Percentiles rank a stretch among this genome's conserved stretches.
phyloP scores from a whole-genome alignment of 1,140 invertebrate species.

The Bombus sylvicola region DNA sequence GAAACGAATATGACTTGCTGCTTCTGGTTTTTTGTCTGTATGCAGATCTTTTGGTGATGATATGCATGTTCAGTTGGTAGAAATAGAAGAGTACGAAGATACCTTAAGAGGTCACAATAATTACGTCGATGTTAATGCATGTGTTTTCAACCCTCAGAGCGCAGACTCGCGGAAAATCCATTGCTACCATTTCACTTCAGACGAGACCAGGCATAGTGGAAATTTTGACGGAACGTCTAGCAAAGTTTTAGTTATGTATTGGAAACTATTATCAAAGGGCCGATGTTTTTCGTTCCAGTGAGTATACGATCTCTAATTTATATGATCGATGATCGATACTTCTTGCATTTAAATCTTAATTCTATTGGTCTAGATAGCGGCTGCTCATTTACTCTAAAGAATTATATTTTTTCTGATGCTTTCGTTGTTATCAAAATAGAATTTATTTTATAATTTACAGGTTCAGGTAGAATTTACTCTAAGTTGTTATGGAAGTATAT shows the following conservation, averaged over 20 bases:
- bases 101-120: background rate
- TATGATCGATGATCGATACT: background rate
- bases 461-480: background rate
- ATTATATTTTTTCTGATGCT: background rate
- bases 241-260: background rate
- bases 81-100: background rate
- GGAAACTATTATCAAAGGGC: background rate
- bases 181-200: conserved; percentile 1
- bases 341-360: background rate
- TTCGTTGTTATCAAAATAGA: background rate
- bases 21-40: no score
- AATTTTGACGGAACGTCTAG: background rate
- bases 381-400: background rate
- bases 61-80: background rate
- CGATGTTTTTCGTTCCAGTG: conserved; percentile 6
- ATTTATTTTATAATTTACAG: no score
- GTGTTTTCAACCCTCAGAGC: conserved; percentile 44
- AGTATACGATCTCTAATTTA: conserved; percentile 16
- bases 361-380: no score
- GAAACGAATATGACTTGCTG: background rate
- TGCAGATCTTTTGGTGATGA: background rate
- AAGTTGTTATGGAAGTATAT: no score
- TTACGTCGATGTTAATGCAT: conserved; percentile 39
- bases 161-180: conserved; percentile 40
- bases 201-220: background rate